Evolutionary conservation across 2,888 invertebrate species (phyloP).

Genomic region (Apotomis betuletana): DNA sequence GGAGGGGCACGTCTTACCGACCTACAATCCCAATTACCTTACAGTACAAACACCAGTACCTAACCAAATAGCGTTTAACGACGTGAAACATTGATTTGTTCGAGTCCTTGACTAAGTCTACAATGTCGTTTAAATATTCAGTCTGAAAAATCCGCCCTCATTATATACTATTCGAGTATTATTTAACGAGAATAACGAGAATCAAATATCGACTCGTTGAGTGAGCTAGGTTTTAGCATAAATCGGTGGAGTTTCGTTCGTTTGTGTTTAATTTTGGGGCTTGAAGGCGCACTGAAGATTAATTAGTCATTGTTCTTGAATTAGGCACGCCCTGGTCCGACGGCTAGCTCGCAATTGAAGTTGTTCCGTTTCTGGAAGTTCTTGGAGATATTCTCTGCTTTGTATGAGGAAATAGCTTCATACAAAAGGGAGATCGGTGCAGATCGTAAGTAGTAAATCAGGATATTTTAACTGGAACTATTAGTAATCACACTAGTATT

Average conservation of each 20-base stretch:
- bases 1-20: conserved; percentile 1
- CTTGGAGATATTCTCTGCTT: too few relatives aligned
- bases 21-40: conserved; percentile 18
- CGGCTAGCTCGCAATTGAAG: too few relatives aligned
- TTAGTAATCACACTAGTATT: too few relatives aligned
- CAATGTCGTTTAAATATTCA: conserved; percentile 21
- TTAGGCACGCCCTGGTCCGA: background rate
- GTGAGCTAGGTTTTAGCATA: conserved; percentile 9
- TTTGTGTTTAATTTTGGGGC: conserved; percentile 9
- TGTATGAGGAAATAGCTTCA: too few relatives aligned
- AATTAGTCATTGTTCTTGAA: conserved; percentile 7
- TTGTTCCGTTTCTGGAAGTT: too few relatives aligned
- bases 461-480: too few relatives aligned
- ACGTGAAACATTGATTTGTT: conserved; percentile 20
- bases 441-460: too few relatives aligned
- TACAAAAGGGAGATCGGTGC: too few relatives aligned
- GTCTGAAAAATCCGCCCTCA: conserved; percentile 5
- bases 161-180: conserved; percentile 10
- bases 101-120: conserved; percentile 8
- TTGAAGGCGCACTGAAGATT: background rate
- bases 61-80: conserved; percentile 8
- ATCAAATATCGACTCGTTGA: conserved; percentile 15
- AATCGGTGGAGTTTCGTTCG: conserved; percentile 6
- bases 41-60: conserved; percentile 2
- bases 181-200: conserved; percentile 18